Base-by-base conservation (phyloP, 2,113 vertebrate genomes). In the Pseudorectes ferrugineus region DNA sequence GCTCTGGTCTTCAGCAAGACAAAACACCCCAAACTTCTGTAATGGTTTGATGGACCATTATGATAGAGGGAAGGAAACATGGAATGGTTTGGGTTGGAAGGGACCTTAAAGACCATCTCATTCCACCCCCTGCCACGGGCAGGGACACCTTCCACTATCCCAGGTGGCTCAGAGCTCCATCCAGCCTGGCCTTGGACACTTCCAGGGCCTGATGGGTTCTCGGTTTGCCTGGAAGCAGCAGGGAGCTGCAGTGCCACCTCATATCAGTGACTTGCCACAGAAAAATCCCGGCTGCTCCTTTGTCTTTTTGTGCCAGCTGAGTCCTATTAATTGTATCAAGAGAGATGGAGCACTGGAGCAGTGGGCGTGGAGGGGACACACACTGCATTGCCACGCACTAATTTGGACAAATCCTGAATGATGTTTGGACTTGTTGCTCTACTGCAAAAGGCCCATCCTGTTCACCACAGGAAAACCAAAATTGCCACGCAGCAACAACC, bases 331-430 rank as follows among this genome's bases (percentile, higher is more conserved):
- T 17, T 67, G 3, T 21, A 36, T 20, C 55, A 28, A 49, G 19
- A 52, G n/a, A 51, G 25, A 43, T 23, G 3, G 4, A 24, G n/a
- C 28, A 58, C 8, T 23, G 3, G 4, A 24, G n/a, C 28, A 58
- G 9, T 1, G 5, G 1, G 1, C 5, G 6, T 23, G 18, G 9
- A 49, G 10, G 18, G 11, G 6, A 42, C 26, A 31, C 13, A 26
- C 4, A 1, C 6, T 12, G 5, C 13, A n/a, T 7, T 25, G 26
- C 11, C 40, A 49, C 0, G 0, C 8, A 3, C 23, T 45, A 14
- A 45, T 67, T 28, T 63, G 5, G 31, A 22, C n/a, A 78, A 72
- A 35, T 16, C 19, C 52, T 36, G 20, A 82, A 59, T 71, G 24
- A 9, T 57, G 9, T 43, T 21, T 49, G 46, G 19, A 19, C 46